phyloP scores from a whole-genome alignment of 1,140 invertebrate genomes.

The Brachionus rotundiformis region DNA sequence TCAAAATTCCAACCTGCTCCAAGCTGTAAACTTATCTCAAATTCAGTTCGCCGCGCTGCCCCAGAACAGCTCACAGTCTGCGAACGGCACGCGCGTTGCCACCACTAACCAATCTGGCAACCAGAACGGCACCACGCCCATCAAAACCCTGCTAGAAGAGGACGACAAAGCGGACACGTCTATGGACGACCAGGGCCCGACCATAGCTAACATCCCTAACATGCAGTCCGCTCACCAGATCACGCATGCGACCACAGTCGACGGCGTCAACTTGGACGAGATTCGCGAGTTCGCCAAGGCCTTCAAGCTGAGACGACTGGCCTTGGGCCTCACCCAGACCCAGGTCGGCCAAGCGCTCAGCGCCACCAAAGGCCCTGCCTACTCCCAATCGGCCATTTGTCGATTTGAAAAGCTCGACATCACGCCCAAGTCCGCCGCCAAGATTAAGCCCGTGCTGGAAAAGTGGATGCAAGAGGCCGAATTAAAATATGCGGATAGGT shows the following conservation, averaged over 20 bases:
- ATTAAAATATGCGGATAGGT: conserved; percentile 68
- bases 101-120: not conserved
- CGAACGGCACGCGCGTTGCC: not conserved
- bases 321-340: conserved; percentile 89
- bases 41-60: not conserved
- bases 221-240: conserved; percentile 20
- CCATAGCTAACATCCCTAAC: conserved; percentile 22
- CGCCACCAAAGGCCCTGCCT: conserved; percentile 91
- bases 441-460: conserved; percentile 96
- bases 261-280: conserved; percentile 93
- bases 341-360: conserved; percentile 83
- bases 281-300: conserved; percentile 97
- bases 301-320: conserved; percentile 87
- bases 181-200: conserved; percentile 31
- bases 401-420: conserved; percentile 99
- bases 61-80: not conserved
- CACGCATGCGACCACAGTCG: conserved; percentile 74
- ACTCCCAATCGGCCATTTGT: conserved; percentile 97
- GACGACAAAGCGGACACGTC: conserved; percentile 26
- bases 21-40: conserved; percentile 20
- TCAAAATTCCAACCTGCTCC: not conserved
- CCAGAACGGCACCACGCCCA: conserved; percentile 46
- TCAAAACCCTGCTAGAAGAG: conserved; percentile 40
- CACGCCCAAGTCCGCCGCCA: conserved; percentile 96
- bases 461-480: conserved; percentile 97